Evolutionary conservation across 30 jellyfish, hydroid and myxozoan species (phyloP).

Genomic region (Hydra vulgaris): DNA sequence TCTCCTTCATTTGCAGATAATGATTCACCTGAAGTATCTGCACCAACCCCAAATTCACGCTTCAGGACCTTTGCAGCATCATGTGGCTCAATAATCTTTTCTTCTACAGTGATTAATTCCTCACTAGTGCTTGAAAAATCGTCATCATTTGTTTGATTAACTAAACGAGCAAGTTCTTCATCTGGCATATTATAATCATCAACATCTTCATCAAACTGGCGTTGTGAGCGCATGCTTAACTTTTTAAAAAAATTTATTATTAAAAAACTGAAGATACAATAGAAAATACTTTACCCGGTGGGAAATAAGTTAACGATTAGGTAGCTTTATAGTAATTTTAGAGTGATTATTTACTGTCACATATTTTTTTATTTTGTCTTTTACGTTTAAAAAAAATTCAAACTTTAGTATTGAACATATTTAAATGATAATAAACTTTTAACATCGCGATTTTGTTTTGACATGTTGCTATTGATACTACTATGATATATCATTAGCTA

Average conservation of each 20-base stretch:
- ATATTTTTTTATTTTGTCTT: too few relatives aligned
- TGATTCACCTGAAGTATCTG: constrained; percentile 31
- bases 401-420: too few relatives aligned
- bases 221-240: constrained; percentile 81
- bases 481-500: too few relatives aligned
- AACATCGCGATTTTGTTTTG: too few relatives aligned
- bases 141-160: constrained; percentile 41
- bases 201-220: constrained; percentile 78
- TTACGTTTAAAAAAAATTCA: too few relatives aligned
- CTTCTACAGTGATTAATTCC: constrained; percentile 59
- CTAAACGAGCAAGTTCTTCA: constrained; percentile 79
- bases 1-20: not conserved
- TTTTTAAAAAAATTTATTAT: not conserved
- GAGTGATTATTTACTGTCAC: too few relatives aligned
- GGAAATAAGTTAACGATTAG: too few relatives aligned
- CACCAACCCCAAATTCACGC: constrained; percentile 40
- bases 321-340: too few relatives aligned
- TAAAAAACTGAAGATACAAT: not conserved
- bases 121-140: constrained; percentile 35
- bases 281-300: too few relatives aligned
- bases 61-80: too few relatives aligned
- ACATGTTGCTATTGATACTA: too few relatives aligned
- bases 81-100: constrained; percentile 30
- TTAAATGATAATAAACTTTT: too few relatives aligned
- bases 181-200: constrained; percentile 90